Percentiles rank a stretch among this genome's conserved stretches.
Evolutionary conservation across 1,140 invertebrate species (phyloP).

Genomic region (Campoletis sonorensis): DNA sequence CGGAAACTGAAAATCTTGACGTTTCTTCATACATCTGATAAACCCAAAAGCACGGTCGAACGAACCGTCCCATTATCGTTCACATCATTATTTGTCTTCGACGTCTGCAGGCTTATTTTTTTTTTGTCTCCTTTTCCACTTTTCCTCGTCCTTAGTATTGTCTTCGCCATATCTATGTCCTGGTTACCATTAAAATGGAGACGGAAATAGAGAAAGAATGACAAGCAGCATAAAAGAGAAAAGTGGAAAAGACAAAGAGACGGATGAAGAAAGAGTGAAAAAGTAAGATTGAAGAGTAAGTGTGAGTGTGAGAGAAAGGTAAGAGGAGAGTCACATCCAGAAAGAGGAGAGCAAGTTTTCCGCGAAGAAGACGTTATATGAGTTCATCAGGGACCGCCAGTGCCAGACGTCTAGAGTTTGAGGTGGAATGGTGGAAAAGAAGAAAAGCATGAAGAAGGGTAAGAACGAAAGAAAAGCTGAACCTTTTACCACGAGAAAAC

Average conservation of each 20-base stretch:
- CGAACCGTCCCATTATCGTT: slow-evolving; percentile 45
- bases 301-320: slow-evolving; percentile 35
- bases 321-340: slow-evolving; percentile 25
- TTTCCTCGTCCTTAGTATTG: background rate
- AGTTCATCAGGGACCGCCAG: slow-evolving; percentile 68
- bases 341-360: slow-evolving; percentile 43
- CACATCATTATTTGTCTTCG: slow-evolving; percentile 52
- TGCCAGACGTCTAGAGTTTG: slow-evolving; percentile 66
- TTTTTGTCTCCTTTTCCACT: slow-evolving; percentile 25
- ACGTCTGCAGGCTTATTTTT: slow-evolving; percentile 17
- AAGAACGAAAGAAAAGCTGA: slow-evolving; percentile 36
- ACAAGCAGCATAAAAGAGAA: slow-evolving; percentile 12
- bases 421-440: slow-evolving; percentile 47
- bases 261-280: background rate
- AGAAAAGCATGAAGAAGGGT: slow-evolving; percentile 39
- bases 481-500: slow-evolving; percentile 1
- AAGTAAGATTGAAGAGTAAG: slow-evolving; percentile 6
- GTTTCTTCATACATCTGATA: background rate
- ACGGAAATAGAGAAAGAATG: slow-evolving; percentile 37
- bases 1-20: no score
- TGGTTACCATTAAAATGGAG: slow-evolving; percentile 27
- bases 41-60: background rate
- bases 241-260: slow-evolving; percentile 23
- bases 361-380: slow-evolving; percentile 52
- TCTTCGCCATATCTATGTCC: slow-evolving; percentile 27